phyloP scores from a whole-genome alignment of 2,113 vertebrate species.

The Ibidorhyncha struthersii region DNA sequence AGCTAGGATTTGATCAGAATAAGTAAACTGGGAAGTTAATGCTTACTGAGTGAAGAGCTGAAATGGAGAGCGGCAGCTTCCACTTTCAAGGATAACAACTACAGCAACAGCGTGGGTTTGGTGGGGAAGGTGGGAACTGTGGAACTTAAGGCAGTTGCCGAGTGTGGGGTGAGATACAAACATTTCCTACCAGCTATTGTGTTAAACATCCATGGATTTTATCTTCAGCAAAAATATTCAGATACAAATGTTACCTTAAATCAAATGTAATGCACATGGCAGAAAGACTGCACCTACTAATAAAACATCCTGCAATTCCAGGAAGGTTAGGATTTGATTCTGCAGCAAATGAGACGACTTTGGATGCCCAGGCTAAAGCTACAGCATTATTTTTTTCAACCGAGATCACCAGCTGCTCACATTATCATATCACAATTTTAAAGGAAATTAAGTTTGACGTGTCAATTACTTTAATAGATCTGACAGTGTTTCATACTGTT shows the following conservation, averaged over 20 bases:
- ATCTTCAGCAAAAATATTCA: background rate
- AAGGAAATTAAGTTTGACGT: background rate
- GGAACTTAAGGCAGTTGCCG: background rate
- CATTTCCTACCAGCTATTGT: background rate
- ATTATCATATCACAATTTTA: background rate
- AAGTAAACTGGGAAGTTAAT: background rate
- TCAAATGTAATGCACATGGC: background rate
- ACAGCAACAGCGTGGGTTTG: background rate
- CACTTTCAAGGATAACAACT: background rate
- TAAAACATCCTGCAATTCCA: background rate
- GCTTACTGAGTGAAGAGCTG: background rate
- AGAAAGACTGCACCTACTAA: background rate
- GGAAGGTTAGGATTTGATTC: background rate
- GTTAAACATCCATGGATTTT: background rate
- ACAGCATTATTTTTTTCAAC: background rate
- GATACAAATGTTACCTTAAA: background rate
- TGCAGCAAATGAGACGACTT: background rate
- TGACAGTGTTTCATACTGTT: background rate
- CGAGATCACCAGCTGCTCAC: background rate
- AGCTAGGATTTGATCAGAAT: background rate
- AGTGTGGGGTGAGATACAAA: background rate
- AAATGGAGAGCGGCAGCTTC: background rate
- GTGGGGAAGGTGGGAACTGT: background rate
- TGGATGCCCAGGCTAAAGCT: background rate
- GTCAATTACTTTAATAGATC: constrained; percentile 27